phyloP scores from a whole-genome alignment of 2,888 invertebrate genomes.

The Dicycla oo region DNA sequence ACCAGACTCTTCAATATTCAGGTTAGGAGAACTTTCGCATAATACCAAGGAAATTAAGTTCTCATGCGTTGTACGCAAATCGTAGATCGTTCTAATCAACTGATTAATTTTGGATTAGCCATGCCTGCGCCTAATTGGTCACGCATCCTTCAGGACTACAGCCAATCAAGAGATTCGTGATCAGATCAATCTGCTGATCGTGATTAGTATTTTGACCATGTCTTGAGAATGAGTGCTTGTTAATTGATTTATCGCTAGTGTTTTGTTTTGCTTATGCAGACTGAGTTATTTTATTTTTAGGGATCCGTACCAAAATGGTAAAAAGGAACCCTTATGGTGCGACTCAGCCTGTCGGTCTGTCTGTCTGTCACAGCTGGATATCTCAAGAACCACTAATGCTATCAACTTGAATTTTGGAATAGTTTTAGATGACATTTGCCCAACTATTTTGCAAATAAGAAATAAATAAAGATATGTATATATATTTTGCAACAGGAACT shows the following conservation, averaged over 20 bases:
- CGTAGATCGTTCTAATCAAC: constrained; percentile 45
- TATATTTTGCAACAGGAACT: too few species aligned
- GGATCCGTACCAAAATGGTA: too few species aligned
- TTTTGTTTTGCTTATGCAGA: constrained; percentile 18
- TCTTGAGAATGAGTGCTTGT: constrained; percentile 29
- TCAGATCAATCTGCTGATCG: constrained; percentile 46
- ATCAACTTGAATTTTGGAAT: too few species aligned
- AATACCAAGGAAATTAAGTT: constrained; percentile 25
- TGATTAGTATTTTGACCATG: constrained; percentile 43
- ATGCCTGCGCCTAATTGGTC: constrained; percentile 48
- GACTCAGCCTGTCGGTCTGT: too few species aligned
- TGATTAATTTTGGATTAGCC: constrained; percentile 60
- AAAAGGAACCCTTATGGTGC: too few species aligned
- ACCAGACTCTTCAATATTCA: background rate
- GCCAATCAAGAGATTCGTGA: constrained; percentile 57
- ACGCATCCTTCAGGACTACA: constrained; percentile 59
- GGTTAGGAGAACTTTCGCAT: background rate
- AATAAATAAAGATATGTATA: too few species aligned
- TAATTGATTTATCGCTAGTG: constrained; percentile 55
- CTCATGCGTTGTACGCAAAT: constrained; percentile 43
- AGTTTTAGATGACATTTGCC: too few species aligned
- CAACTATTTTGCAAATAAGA: too few species aligned
- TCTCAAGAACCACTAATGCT: too few species aligned
- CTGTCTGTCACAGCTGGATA: too few species aligned
- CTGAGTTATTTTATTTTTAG: too few species aligned